A percentile compares a stretch with the other conserved stretches of the same genome.
Evolutionary conservation across 1,140 invertebrate genomes (phyloP).

Genomic region (Drosophila paulistorum): DNA sequence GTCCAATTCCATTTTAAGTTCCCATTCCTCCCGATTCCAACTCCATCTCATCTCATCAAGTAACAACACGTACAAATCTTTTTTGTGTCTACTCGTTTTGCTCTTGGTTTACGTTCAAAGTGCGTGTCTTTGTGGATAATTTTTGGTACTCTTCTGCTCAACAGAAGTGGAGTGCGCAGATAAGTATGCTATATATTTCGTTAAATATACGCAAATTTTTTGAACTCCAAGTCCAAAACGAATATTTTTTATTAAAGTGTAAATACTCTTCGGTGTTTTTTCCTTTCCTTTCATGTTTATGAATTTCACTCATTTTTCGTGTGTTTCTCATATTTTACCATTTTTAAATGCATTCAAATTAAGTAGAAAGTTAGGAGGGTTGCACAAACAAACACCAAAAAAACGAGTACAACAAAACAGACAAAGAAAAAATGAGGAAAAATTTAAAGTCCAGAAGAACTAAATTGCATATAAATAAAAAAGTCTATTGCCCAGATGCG

Average conservation of each 20-base stretch:
- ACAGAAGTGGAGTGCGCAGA: no score
- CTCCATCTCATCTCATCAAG: slow-evolving; percentile 56
- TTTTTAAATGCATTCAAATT: slow-evolving; percentile 81
- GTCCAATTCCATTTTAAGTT: neutral
- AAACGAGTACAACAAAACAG: no score
- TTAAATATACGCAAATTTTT: no score
- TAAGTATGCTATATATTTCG: no score
- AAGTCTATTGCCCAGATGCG: slow-evolving; percentile 45
- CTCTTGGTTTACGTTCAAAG: slow-evolving; percentile 45
- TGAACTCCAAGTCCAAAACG: no score
- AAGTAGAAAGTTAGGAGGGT: slow-evolving; percentile 57
- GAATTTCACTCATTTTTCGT: slow-evolving; percentile 23
- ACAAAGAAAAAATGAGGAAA: slow-evolving; percentile 23
- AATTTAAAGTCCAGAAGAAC: slow-evolving; percentile 20
- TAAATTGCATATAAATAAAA: slow-evolving; percentile 80
- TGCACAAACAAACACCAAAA: slow-evolving; percentile 48
- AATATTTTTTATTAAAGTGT: neutral
- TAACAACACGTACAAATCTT: slow-evolving; percentile 79
- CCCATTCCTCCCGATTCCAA: neutral
- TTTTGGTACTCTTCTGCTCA: slow-evolving; percentile 18
- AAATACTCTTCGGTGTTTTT: neutral
- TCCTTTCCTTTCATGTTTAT: neutral
- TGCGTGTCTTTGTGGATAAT: slow-evolving; percentile 65
- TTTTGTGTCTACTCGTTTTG: slow-evolving; percentile 43
- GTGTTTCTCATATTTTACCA: slow-evolving; percentile 72